Base-by-base conservation (phyloP, 2,113 vertebrate species). In the Tyto alba region DNA sequence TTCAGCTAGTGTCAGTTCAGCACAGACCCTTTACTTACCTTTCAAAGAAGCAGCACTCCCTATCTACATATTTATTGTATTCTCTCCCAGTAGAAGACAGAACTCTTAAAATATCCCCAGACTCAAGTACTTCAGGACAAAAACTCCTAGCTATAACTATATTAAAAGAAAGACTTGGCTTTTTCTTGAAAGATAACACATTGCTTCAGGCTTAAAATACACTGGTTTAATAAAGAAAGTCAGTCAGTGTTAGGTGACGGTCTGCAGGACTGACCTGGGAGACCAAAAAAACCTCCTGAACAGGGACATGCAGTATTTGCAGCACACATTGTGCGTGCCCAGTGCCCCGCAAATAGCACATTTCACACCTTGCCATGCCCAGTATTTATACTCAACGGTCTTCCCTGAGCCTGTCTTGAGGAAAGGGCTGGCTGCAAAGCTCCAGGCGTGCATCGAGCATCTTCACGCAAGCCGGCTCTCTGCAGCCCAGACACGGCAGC, bases 91-190 rank as follows among this genome's bases (percentile, higher is more conserved):
- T 40, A 74, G 47, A 85, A 94, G 92, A 88, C n/a, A 94, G 56
- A 68, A 56, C 72, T 92, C 93, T 66, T 90, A 93, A 96, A 96
- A 90, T 92, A 95, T 56, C 63, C 29, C 36, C 64, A 64, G 73
- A 91, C 56, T 91, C 41, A 56, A 68, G 72, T 78, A 69, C 2
- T 57, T 66, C 75, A 85, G 82, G 85, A 91, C 72, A 91, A 83
- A 88, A 95, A 21, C 82, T 95, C 67, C 23, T 41, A 83, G 78
- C 41, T 89, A 34, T 38, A 80, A 62, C 56, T 47, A 25, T 52
- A 91, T 34, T 23, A 29, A 55, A 75, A 76, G n/a, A 77, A 86
- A 36, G 0, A 53, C 43, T 55, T 21, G 10, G 34, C 22, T 87
- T 95, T 94, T 89, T 75, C 68, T 74, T 40, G 63, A 71, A 55